Percentiles rank a stretch among this genome's conserved stretches.
phyloP scores from a whole-genome alignment of 2,888 invertebrate genomes.

The Conomelus anceps region DNA sequence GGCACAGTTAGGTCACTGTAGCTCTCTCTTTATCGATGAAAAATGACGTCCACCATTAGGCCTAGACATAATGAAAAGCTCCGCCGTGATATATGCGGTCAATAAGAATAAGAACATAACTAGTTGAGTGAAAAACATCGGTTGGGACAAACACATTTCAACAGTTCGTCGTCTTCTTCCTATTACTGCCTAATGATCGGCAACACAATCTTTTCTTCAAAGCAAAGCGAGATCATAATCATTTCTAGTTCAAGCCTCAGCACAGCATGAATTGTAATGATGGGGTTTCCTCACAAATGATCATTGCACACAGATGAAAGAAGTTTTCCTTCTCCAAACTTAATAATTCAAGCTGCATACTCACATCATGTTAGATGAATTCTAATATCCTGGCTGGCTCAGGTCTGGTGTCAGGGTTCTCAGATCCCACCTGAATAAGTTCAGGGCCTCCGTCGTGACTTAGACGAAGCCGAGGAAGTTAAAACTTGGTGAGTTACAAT shows the following conservation, averaged over 20 bases:
- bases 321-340: too few relatives aligned
- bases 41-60: not conserved
- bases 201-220: not conserved
- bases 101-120: not conserved
- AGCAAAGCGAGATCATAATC: not conserved
- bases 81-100: not conserved
- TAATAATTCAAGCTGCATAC: too few relatives aligned
- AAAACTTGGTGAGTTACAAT: too few relatives aligned
- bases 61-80: not conserved
- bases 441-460: too few relatives aligned
- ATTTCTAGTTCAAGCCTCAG: not conserved
- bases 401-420: too few relatives aligned
- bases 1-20: not conserved
- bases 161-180: not conserved
- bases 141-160: not conserved
- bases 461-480: too few relatives aligned
- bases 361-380: too few relatives aligned
- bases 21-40: not conserved
- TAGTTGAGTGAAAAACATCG: not conserved
- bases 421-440: too few relatives aligned
- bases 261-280: not conserved
- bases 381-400: too few relatives aligned
- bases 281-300: not conserved
- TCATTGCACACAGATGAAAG: too few relatives aligned
- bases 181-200: not conserved